A percentile compares a stretch with the other conserved stretches of the same genome.
Evolutionary conservation across 2,888 invertebrate species (phyloP).

Genomic region (Melinopterus prodromus): DNA sequence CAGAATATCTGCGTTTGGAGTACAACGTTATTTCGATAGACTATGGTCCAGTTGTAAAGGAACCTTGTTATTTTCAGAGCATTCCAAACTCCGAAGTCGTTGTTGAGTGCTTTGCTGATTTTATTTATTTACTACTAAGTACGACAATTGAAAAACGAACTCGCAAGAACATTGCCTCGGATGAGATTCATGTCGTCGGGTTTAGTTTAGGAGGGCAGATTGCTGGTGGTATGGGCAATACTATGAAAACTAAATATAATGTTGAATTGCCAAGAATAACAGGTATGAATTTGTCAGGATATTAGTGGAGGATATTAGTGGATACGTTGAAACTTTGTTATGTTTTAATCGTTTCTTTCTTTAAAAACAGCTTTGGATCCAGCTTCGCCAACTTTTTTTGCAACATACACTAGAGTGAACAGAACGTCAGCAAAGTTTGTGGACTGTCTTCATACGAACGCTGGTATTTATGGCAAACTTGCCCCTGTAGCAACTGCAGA

Average conservation of each 20-base stretch:
- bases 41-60: slow-evolving; percentile 6
- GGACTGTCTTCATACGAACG: background rate
- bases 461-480: background rate
- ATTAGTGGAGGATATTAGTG: too few species aligned
- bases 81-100: slow-evolving; percentile 6
- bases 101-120: slow-evolving; percentile 16
- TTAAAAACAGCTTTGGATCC: background rate
- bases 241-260: background rate
- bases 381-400: background rate
- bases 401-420: background rate
- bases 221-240: background rate
- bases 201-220: slow-evolving; percentile 21
- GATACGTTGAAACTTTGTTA: too few species aligned
- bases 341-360: background rate
- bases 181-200: slow-evolving; percentile 15
- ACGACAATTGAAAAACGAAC: background rate
- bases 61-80: slow-evolving; percentile 21
- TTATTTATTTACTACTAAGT: slow-evolving; percentile 12
- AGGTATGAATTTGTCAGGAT: too few species aligned
- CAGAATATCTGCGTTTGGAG: slow-evolving; percentile 15
- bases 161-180: background rate
- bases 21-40: slow-evolving; percentile 27
- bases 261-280: background rate
- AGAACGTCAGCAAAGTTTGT: background rate
- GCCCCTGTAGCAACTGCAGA: background rate